Conservation (phyloP, 2,113 vertebrate species). For the Labeo rohita region DNA sequence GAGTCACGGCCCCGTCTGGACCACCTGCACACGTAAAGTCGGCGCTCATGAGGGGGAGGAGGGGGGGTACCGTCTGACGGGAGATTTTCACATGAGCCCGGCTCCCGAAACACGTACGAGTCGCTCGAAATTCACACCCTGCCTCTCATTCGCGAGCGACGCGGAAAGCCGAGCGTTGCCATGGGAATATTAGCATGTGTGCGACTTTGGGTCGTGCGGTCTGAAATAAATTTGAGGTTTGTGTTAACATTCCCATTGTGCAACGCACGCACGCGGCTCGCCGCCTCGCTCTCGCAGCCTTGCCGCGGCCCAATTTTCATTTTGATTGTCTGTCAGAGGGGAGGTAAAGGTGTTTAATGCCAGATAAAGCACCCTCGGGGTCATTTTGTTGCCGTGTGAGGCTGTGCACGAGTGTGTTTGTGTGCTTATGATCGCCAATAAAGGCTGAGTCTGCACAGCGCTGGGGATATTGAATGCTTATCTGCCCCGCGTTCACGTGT, state of each 20-base stretch:
- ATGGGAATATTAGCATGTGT: constrained; percentile 72
- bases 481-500: constrained; percentile 31
- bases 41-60: constrained; percentile 42
- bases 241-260: constrained; percentile 71
- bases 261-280: constrained; percentile 50
- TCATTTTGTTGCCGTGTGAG: constrained; percentile 59
- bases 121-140: constrained; percentile 58
- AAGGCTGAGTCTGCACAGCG: constrained; percentile 64
- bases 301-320: constrained; percentile 68
- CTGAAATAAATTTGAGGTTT: constrained; percentile 72
- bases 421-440: constrained; percentile 63
- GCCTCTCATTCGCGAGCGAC: constrained; percentile 59
- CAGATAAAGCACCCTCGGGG: constrained; percentile 71
- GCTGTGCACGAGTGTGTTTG: constrained; percentile 55
- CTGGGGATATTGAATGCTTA: constrained; percentile 43
- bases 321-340: constrained; percentile 76
- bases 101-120: not conserved
- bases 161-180: constrained; percentile 67
- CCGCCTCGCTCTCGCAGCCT: constrained; percentile 56
- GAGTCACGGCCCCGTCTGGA: constrained; percentile 19
- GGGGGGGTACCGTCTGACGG: constrained; percentile 44
- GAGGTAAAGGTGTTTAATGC: constrained; percentile 74
- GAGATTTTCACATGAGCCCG: constrained; percentile 60
- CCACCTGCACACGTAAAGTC: constrained; percentile 45
- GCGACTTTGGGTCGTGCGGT: constrained; percentile 63